Conservation (phyloP, 2,797 vertebrate genomes). For the Psittacula derbiana region DNA sequence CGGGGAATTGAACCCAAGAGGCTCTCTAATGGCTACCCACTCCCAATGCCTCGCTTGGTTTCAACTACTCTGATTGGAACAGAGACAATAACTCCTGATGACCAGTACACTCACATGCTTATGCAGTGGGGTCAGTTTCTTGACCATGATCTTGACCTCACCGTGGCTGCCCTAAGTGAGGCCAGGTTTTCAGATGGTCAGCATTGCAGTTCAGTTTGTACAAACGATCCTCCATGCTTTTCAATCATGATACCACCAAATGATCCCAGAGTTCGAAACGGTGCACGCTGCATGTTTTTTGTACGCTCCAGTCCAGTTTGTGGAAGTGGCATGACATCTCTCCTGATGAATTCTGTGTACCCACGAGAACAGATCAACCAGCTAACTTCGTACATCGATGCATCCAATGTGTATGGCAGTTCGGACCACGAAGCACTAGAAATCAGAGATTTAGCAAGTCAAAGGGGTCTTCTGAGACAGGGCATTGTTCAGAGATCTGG, state of each 20-base stretch:
- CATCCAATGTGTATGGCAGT: constrained; percentile 95
- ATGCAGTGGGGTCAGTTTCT: constrained; percentile 99
- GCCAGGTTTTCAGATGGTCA: constrained; percentile 95
- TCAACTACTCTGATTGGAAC: constrained; percentile 92
- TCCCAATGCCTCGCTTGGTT: constrained; percentile 91
- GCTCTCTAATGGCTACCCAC: constrained; percentile 81
- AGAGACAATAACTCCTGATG: constrained; percentile 90
- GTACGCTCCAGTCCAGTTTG: constrained; percentile 96
- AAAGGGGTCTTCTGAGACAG: constrained; percentile 92
- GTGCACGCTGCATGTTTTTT: constrained; percentile 96
- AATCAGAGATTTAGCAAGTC: constrained; percentile 92
- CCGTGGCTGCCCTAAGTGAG: constrained; percentile 92
- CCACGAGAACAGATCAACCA: constrained; percentile 98
- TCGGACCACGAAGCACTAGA: constrained; percentile 88
- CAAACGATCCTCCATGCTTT: constrained; percentile 94
- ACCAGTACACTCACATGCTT: constrained; percentile 94
- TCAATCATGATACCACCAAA: constrained; percentile 91
- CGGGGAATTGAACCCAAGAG: constrained; percentile 82
- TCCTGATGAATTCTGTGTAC: constrained; percentile 98
- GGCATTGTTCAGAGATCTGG: constrained; percentile 95
- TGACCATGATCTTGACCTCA: constrained; percentile 95
- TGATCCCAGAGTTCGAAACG: constrained; percentile 85
- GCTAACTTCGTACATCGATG: constrained; percentile 94
- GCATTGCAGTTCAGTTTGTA: constrained; percentile 89
- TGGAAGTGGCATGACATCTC: constrained; percentile 96